These are phyloP conservation scores for Lasaia peninsularis DNA, from an alignment of 1,140 invertebrate genomes.

Conservation along the genomic window DNA sequence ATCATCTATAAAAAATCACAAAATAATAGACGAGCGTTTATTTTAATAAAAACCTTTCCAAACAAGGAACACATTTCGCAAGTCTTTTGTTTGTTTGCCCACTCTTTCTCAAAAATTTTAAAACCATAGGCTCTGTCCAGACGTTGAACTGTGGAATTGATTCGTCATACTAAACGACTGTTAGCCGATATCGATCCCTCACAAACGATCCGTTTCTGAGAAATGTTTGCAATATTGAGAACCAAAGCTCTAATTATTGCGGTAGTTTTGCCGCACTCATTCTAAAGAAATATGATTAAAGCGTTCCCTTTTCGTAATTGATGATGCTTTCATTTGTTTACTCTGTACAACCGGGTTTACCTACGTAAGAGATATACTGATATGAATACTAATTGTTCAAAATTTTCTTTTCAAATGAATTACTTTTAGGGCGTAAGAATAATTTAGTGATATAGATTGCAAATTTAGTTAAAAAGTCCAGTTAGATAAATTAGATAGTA, in stretches of 20 bases:
- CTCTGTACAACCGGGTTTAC: not conserved
- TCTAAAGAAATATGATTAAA: conserved; percentile 9
- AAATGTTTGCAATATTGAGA: conserved; percentile 30
- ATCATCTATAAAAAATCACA: no score
- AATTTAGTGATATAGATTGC: no score
- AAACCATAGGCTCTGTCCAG: conserved; percentile 15
- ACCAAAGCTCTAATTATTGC: conserved; percentile 23
- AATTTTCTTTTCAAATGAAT: no score
- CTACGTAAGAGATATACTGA: no score
- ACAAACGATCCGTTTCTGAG: conserved; percentile 31
- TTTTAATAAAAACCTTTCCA: no score
- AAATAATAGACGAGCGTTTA: no score
- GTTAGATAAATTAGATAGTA: no score
- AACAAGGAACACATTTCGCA: no score
- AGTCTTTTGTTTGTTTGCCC: not conserved
- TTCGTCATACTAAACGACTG: conserved; percentile 57
- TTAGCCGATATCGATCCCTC: conserved; percentile 49
- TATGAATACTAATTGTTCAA: no score
- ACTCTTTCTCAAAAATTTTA: not conserved
- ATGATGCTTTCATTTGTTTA: conserved; percentile 2
- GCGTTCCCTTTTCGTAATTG: not conserved
- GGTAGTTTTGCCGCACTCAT: conserved; percentile 6
- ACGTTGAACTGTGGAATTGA: conserved; percentile 13
- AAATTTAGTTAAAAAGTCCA: no score
- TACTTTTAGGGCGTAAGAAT: no score